Conservation (phyloP, 2,797 vertebrate genomes). For the Chromis chromis region DNA sequence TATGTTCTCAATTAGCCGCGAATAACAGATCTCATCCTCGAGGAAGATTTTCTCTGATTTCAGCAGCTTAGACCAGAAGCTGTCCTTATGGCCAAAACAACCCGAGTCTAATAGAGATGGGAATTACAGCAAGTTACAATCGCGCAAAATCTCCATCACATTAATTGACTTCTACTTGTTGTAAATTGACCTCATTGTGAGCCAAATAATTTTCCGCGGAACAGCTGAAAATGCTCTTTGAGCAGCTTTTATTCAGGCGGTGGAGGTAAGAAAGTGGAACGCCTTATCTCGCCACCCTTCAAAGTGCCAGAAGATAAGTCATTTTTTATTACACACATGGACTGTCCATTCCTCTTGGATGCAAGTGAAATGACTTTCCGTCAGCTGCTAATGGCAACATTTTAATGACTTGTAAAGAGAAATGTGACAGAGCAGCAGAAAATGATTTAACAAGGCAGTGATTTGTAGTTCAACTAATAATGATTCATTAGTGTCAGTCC, state of each 20-base stretch:
- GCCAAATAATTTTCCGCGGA: constrained; percentile 23
- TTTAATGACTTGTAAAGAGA: constrained; percentile 31
- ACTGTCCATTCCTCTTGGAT: constrained; percentile 22
- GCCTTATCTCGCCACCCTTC: constrained; percentile 26
- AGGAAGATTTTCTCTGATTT: constrained; percentile 44
- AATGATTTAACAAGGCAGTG: constrained; percentile 34
- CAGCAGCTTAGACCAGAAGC: constrained; percentile 44
- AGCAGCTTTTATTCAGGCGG: constrained; percentile 23
- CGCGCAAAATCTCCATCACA: constrained; percentile 40
- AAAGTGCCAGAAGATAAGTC: constrained; percentile 30
- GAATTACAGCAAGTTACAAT: constrained; percentile 52
- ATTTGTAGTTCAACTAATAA: constrained; percentile 39
- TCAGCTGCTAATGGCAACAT: constrained; percentile 30
- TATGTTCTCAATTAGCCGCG: constrained; percentile 51
- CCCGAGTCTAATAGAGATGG: constrained; percentile 45
- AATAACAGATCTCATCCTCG: constrained; percentile 42
- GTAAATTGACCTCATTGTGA: constrained; percentile 47
- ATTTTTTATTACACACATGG: constrained; percentile 36
- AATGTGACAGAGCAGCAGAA: constrained; percentile 48
- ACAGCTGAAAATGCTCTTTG: constrained; percentile 21
- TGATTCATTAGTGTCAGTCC: constrained; percentile 43
- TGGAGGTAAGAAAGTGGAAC: constrained; percentile 19
- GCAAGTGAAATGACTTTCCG: constrained; percentile 39
- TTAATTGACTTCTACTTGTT: constrained; percentile 58
- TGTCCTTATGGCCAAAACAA: constrained; percentile 43